Conservation (phyloP, 1,140 invertebrate genomes). For the Geopemphigus sp. region DNA sequence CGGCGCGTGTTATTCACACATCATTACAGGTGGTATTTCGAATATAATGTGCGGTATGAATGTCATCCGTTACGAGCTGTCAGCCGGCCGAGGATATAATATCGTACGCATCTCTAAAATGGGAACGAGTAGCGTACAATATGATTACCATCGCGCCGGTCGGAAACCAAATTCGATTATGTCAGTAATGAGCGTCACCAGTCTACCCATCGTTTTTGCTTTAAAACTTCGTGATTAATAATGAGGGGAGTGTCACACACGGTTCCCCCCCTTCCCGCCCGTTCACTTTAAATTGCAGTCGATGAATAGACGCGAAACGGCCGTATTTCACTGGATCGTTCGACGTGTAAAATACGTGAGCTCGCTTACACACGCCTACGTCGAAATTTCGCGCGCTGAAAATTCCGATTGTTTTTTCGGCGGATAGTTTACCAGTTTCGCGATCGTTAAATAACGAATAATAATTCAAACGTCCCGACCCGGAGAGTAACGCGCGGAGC, state of each 20-base stretch:
- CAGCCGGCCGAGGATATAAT: not conserved
- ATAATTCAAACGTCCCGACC: not conserved
- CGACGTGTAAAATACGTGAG: not conserved
- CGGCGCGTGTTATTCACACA: not conserved
- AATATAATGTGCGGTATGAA: not conserved
- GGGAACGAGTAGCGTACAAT: constrained; percentile 11
- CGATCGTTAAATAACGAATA: not conserved
- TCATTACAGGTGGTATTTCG: constrained; percentile 4
- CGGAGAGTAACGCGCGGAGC: not conserved
- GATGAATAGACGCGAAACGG: constrained; percentile 7
- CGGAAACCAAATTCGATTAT: not conserved
- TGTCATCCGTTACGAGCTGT: not conserved
- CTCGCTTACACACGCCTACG: no score
- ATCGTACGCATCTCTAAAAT: not conserved
- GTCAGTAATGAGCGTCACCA: not conserved
- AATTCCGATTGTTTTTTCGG: not conserved
- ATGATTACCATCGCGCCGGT: not conserved
- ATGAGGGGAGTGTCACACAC: not conserved
- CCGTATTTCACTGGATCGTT: not conserved
- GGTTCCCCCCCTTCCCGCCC: no score
- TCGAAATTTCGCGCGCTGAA: not conserved
- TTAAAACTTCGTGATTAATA: constrained; percentile 23
- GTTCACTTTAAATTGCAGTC: not conserved
- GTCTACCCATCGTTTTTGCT: constrained; percentile 9
- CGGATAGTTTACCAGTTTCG: not conserved